Conservation (phyloP, 2,113 vertebrate genomes). For the Megaleporinus macrocephalus region DNA sequence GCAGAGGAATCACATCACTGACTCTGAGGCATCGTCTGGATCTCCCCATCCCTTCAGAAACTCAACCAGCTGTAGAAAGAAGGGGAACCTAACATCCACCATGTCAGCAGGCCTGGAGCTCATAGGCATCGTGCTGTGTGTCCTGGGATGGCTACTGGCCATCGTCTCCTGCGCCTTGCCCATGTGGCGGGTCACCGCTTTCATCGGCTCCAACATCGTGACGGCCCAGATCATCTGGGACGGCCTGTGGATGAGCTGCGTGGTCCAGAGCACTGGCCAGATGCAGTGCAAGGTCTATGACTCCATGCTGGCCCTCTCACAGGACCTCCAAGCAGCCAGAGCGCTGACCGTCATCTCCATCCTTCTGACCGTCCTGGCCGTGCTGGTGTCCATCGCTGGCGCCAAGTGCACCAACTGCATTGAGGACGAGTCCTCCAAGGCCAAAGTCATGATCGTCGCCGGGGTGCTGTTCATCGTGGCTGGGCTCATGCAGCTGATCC, state of each 20-base stretch:
- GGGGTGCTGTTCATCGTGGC: conserved; percentile 77
- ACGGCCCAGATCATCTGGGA: conserved; percentile 81
- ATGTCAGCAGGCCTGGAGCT: conserved; percentile 79
- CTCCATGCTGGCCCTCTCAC: conserved; percentile 77
- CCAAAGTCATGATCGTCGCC: conserved; percentile 78
- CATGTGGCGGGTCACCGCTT: conserved; percentile 80
- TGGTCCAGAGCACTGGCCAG: conserved; percentile 80
- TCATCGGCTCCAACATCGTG: conserved; percentile 81
- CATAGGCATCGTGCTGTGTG: conserved; percentile 74
- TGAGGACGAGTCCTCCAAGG: conserved; percentile 75
- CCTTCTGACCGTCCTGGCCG: conserved; percentile 73
- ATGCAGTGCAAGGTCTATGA: conserved; percentile 83
- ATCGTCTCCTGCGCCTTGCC: conserved; percentile 76
- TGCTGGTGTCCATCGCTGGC: conserved; percentile 75
- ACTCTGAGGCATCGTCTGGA: conserved; percentile 25
- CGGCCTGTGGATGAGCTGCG: conserved; percentile 80
- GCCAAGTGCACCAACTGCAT: conserved; percentile 83
- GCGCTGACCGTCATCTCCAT: conserved; percentile 79
- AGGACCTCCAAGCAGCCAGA: conserved; percentile 76
- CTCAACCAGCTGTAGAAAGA: conserved; percentile 6
- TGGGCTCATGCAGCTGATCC: conserved; percentile 78
- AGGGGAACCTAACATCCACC: conserved; percentile 40
- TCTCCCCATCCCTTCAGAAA: conserved; percentile 24
- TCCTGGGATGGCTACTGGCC: conserved; percentile 78
- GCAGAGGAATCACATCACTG: conserved; percentile 28